These are phyloP conservation scores for Phanerotoma sp. DNA, from an alignment of 2,888 invertebrate genomes.

Conservation along the genomic window DNA sequence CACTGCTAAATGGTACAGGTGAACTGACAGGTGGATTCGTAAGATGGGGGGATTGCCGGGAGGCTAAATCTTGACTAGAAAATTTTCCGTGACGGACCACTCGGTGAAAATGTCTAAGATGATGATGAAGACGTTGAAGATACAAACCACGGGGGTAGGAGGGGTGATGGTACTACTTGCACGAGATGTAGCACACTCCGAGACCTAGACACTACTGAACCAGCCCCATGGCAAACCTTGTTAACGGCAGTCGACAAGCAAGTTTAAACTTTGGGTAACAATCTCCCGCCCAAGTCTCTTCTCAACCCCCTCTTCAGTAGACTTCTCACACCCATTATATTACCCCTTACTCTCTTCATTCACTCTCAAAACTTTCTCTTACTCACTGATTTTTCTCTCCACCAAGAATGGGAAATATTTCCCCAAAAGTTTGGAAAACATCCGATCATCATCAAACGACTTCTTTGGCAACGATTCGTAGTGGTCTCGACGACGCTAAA, in stretches of 20 bases:
- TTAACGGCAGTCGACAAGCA: slow-evolving; percentile 58
- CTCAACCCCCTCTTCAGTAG: slow-evolving; percentile 30
- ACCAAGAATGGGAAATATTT: slow-evolving; percentile 28
- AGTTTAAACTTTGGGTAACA: slow-evolving; percentile 58
- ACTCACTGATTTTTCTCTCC: slow-evolving; percentile 13
- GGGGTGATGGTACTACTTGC: too few species aligned
- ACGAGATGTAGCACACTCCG: slow-evolving; percentile 54
- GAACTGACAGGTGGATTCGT: background rate
- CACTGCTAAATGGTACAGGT: slow-evolving; percentile 7
- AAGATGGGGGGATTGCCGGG: background rate
- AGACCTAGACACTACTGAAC: slow-evolving; percentile 58
- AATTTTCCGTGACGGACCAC: slow-evolving; percentile 12
- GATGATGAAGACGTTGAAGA: slow-evolving; percentile 17
- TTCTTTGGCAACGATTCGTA: slow-evolving; percentile 38
- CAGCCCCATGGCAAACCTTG: slow-evolving; percentile 57
- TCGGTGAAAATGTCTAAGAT: slow-evolving; percentile 4
- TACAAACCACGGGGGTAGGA: slow-evolving; percentile 8
- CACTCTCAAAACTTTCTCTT: slow-evolving; percentile 26
- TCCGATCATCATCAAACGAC: slow-evolving; percentile 13
- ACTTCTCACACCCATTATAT: slow-evolving; percentile 32
- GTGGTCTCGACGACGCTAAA: background rate
- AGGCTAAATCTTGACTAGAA: slow-evolving; percentile 26
- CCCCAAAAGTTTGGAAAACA: slow-evolving; percentile 27
- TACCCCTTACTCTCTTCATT: slow-evolving; percentile 26
- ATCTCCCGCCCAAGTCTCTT: slow-evolving; percentile 47